Percentiles rank a stretch among this genome's conserved stretches.
phyloP scores from a whole-genome alignment of 2,113 vertebrate genomes.

The Triplophysa dalaica region DNA sequence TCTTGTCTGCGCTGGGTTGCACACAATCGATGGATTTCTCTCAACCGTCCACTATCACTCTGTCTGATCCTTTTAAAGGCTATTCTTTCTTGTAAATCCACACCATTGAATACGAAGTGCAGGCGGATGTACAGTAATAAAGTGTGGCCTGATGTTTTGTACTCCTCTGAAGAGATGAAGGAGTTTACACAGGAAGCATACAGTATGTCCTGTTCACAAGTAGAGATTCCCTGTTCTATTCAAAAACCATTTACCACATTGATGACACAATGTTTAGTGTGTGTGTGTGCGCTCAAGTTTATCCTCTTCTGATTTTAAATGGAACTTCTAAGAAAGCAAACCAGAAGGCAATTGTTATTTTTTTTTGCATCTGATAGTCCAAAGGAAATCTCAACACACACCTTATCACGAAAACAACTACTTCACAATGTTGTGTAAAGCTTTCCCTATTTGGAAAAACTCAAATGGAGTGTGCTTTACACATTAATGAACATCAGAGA shows the following conservation, averaged over 20 bases:
- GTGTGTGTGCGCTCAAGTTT: background rate
- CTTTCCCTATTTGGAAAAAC: conserved; percentile 4
- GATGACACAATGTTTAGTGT: background rate
- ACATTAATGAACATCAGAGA: conserved; percentile 16
- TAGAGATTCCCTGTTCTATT: background rate
- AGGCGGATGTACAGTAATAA: conserved; percentile 37
- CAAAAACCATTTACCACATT: conserved; percentile 4
- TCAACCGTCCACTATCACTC: conserved; percentile 29
- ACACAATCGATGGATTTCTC: conserved; percentile 53
- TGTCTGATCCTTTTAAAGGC: conserved; percentile 27
- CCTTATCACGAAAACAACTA: conserved; percentile 19
- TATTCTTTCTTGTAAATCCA: conserved; percentile 46
- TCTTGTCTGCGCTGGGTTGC: conserved; percentile 38
- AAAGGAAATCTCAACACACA: conserved; percentile 3
- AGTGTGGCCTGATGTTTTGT: conserved; percentile 29
- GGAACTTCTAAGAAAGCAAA: conserved; percentile 44
- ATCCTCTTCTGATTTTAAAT: conserved; percentile 18
- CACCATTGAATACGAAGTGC: conserved; percentile 26
- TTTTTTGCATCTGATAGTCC: conserved; percentile 44
- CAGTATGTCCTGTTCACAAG: conserved; percentile 40
- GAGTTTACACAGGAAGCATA: conserved; percentile 38
- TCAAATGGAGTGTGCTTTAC: background rate
- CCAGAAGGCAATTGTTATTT: conserved; percentile 47
- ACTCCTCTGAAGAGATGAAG: background rate
- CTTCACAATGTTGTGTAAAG: background rate